Conservation (phyloP, 2,113 vertebrate species). For the human region GRCh38 chr7:103945501-103946000, state of each 20-base stretch:
- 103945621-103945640: slow-evolving; percentile 3
- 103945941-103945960: not conserved
- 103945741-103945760: not conserved
- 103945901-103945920: not conserved
- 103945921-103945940: not conserved
- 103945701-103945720: not conserved
- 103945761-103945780: not conserved
- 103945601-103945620: not conserved
- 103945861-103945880: not conserved
- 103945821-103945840: not conserved
- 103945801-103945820: not conserved
- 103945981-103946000: not conserved
- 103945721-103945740: not conserved
- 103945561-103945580: not conserved
- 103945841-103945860: not conserved
- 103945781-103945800: not conserved
- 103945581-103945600: not conserved
- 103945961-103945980: not conserved
- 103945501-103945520: not conserved
- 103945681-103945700: not conserved
- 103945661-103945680: slow-evolving; percentile 14
- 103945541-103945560: not conserved
- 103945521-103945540: not conserved
- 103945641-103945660: not conserved
- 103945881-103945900: not conserved